These are phyloP conservation scores for Antennarius striatus DNA, from an alignment of 2,113 vertebrate species.

Conservation along the genomic window DNA sequence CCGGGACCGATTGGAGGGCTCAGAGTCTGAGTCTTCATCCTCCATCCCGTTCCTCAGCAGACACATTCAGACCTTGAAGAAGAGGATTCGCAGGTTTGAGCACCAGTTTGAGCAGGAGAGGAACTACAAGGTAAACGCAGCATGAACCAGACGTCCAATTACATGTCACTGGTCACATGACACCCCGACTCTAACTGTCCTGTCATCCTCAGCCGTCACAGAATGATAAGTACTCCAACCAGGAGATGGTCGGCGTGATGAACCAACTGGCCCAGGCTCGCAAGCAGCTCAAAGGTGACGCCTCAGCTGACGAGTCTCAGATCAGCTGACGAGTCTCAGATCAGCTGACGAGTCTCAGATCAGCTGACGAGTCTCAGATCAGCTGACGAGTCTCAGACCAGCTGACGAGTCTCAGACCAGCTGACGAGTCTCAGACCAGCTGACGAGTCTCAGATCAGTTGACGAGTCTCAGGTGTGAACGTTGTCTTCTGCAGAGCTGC, in stretches of 20 bases:
- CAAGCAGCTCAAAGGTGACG: constrained; percentile 93
- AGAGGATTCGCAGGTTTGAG: constrained; percentile 91
- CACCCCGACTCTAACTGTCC: too few relatives aligned
- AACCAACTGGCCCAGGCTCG: constrained; percentile 90
- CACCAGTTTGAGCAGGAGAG: constrained; percentile 94
- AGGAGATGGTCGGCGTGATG: constrained; percentile 92
- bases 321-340: too few relatives aligned
- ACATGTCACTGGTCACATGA: neutral
- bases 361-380: too few relatives aligned
- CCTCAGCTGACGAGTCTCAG: too few relatives aligned
- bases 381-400: too few relatives aligned
- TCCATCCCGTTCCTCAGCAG: constrained; percentile 87
- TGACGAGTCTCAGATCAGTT: too few relatives aligned
- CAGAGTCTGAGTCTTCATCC: constrained; percentile 78
- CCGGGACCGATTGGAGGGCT: constrained; percentile 72
- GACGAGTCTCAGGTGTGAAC: too few relatives aligned
- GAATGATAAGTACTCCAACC: constrained; percentile 92
- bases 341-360: too few relatives aligned
- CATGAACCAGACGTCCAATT: neutral
- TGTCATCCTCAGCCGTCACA: constrained; percentile 86
- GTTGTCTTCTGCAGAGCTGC: constrained; percentile 81
- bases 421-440: too few relatives aligned
- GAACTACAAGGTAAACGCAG: constrained; percentile 86
- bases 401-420: too few relatives aligned
- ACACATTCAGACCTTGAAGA: constrained; percentile 92